Percentiles rank a stretch among this genome's conserved stretches.
Conservation (phyloP, 2,888 invertebrate species). For the Anticlea derivata region DNA sequence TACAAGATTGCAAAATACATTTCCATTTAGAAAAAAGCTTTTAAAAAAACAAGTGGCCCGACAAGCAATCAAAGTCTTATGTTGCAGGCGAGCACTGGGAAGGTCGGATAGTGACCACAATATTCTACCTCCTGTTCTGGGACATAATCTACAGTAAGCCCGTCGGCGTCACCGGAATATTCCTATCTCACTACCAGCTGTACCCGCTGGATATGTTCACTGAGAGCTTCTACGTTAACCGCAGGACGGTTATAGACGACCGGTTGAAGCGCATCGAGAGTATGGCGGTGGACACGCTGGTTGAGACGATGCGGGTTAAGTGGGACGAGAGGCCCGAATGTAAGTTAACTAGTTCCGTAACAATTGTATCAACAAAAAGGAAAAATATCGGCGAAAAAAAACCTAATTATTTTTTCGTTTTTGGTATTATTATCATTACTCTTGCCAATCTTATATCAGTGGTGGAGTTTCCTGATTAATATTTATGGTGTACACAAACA, state of each 20-base stretch:
- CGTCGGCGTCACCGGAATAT: constrained; percentile 80
- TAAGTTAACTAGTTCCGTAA: constrained; percentile 50
- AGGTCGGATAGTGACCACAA: constrained; percentile 84
- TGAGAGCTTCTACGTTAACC: constrained; percentile 86
- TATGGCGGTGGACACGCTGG: constrained; percentile 59
- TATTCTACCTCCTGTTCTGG: constrained; percentile 90
- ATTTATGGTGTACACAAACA: too few relatives aligned
- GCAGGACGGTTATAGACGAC: constrained; percentile 84
- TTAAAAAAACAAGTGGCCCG: too few relatives aligned
- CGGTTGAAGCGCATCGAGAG: constrained; percentile 66
- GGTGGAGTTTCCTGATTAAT: too few relatives aligned
- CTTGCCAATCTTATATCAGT: too few relatives aligned
- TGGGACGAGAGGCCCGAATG: constrained; percentile 76
- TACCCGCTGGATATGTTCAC: constrained; percentile 89
- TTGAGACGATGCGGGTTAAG: constrained; percentile 64
- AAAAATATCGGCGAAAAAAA: too few relatives aligned
- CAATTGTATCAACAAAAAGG: too few relatives aligned
- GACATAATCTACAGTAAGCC: constrained; percentile 86
- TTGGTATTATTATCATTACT: too few relatives aligned
- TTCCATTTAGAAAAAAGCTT: too few relatives aligned
- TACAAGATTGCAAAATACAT: too few relatives aligned
- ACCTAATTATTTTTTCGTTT: too few relatives aligned
- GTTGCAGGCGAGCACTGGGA: constrained; percentile 89
- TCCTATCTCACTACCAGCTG: constrained; percentile 86
- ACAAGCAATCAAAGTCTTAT: too few relatives aligned